phyloP scores from a whole-genome alignment of 2,888 invertebrate genomes.

The Cephonodes hylas region DNA sequence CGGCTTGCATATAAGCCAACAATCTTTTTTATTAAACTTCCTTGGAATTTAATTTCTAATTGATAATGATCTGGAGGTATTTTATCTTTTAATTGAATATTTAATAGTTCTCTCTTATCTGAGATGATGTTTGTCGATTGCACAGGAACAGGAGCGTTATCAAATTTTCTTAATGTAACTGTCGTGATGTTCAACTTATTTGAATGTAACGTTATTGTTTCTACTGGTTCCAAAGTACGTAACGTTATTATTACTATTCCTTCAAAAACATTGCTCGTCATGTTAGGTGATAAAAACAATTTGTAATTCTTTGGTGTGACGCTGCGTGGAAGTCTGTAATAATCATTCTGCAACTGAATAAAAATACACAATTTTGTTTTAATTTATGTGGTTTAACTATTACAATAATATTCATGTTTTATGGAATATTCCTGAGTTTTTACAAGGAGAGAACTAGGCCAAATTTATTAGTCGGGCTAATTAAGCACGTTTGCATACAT shows the following conservation, averaged over 20 bases:
- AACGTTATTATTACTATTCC: conserved; percentile 81
- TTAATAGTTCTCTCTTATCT: conserved; percentile 60
- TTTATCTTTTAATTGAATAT: conserved; percentile 51
- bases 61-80: conserved; percentile 50
- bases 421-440: too few relatives aligned
- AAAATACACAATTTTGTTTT: background rate
- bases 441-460: too few relatives aligned
- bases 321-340: conserved; percentile 76
- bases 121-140: conserved; percentile 27
- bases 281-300: conserved; percentile 84
- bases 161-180: conserved; percentile 33
- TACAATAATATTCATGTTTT: too few relatives aligned
- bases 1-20: conserved; percentile 82
- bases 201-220: conserved; percentile 81
- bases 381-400: background rate
- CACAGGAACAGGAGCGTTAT: conserved; percentile 28
- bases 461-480: too few relatives aligned
- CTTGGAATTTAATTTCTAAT: conserved; percentile 73
- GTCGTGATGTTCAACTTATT: conserved; percentile 78
- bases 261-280: conserved; percentile 75
- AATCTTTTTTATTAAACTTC: conserved; percentile 71
- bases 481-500: too few relatives aligned
- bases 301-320: conserved; percentile 85
- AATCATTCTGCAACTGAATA: conserved; percentile 39
- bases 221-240: conserved; percentile 59